Base-by-base conservation (phyloP, 30 jellyfish, hydroid and myxozoan genomes). In the Morbakka virulenta region DNA sequence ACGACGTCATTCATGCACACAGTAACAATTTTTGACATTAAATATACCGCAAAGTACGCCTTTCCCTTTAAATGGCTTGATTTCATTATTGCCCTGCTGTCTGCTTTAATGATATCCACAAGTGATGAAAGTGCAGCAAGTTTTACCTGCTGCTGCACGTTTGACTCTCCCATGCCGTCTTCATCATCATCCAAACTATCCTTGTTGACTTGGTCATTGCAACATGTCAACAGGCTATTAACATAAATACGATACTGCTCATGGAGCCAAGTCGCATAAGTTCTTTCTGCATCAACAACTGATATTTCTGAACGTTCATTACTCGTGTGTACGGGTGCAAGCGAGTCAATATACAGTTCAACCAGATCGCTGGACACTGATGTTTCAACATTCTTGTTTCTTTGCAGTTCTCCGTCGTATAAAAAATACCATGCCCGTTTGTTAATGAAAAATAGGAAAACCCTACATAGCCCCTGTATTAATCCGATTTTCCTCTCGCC, bases 401-500 rank as follows among this genome's bases (percentile, higher is more conserved):
- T n/a, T n/a, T n/a, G n/a, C n/a, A n/a, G n/a, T n/a, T n/a, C n/a
- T n/a, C n/a, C n/a, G n/a, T n/a, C n/a, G n/a, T n/a, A n/a, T n/a
- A n/a, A n/a, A n/a, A n/a, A n/a, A 11, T 84, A 85, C 95, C 95
- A 84, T 6, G 57, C 27, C 34, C 85, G 36, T 29, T 68, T 72
- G 0, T 61, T 52, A 14, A 75, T 13, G 47, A 4, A 75, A 61
- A 41, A 52, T 2, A 27, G 51, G 24, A 84, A 84, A 52, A 84
- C 89, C 0, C 1, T 32, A 51, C 36, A 57, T 28, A 84, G 84
- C 36, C 95, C 4, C 17, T 68, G 28, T 2, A 73, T 69, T 1
- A 77, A 33, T 50, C 51, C 79, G 3, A 34, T 2, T 0, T 52
- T 12, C 32, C 68, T 80, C 1, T 49, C 53, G 1, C 34, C 25